Evolutionary conservation across 2,888 invertebrate genomes (phyloP), one percentile per base, ranked within the genome.

Genomic region (Caenorhabditis sp.): DNA sequence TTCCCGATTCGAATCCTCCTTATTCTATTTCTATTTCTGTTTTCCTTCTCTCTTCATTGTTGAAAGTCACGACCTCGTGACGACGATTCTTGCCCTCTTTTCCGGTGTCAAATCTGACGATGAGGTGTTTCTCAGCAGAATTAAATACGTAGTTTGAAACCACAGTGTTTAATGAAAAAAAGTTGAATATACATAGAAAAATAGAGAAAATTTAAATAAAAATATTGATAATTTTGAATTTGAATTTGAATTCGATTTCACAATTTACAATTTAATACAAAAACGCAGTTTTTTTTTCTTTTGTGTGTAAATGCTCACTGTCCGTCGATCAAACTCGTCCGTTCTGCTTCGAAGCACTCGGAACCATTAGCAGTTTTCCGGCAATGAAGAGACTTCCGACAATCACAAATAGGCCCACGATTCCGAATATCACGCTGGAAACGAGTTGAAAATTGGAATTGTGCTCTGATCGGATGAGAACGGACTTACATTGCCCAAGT

Each of bases 401-500:
- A 3, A 82, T 69, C 9, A 79, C 56, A n/a, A 50, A 22, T 13
- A 85, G 61, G 22, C 72, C 72, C 2, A 81, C n/a, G 24, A 85
- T 81, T 32, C 71, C 83, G 74, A 85, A 85, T 18, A 82, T 82
- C 8, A 82, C 82, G 0, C 82, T 82, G 78, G 32, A 32, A 32
- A 32, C 9, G 4, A 5, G 3, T 13, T 40, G 40, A 15, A 47
- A 47, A 50, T 1, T n/a, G 13, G 15, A 18, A 32, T 1, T 47
- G 20, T 18, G n/a, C n/a, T n/a, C n/a, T n/a, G n/a, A n/a, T n/a
- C n/a, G n/a, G n/a, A n/a, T n/a, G n/a, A n/a, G n/a, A n/a, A n/a
- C n/a, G n/a, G n/a, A 84, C 88, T 82, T 40, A 90, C 90, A 90
- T 87, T 8, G 89, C 87, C 90, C 90, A 90, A 0, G 88, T 88